Conservation (phyloP, 2,888 invertebrate species). For the Drosophila pseudotakahashii region DNA sequence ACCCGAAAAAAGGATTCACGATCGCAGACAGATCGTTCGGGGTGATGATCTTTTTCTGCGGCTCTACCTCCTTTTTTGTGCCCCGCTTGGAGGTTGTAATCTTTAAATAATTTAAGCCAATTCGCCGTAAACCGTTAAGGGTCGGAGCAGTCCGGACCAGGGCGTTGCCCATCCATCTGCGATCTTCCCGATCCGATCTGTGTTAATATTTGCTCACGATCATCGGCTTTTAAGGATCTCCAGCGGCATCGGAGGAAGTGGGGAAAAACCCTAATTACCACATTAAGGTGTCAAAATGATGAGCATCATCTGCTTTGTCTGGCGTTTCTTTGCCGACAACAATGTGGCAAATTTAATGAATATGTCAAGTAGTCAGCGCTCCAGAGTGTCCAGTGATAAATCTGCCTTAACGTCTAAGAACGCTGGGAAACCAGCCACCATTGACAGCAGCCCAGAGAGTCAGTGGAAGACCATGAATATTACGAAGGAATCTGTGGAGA, state of each 20-base stretch:
- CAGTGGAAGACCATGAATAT: background rate
- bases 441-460: slow-evolving; percentile 23
- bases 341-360: slow-evolving; percentile 79
- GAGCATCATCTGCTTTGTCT: slow-evolving; percentile 58
- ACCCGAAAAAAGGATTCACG: slow-evolving; percentile 69
- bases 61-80: slow-evolving; percentile 12
- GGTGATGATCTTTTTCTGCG: slow-evolving; percentile 34
- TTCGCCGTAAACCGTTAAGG: slow-evolving; percentile 80
- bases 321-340: slow-evolving; percentile 52
- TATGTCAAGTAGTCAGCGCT: slow-evolving; percentile 77
- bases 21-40: slow-evolving; percentile 37
- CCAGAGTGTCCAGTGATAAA: slow-evolving; percentile 69
- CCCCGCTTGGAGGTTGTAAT: slow-evolving; percentile 57
- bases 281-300: slow-evolving; percentile 83
- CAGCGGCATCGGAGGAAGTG: slow-evolving; percentile 14
- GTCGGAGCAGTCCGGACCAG: slow-evolving; percentile 37
- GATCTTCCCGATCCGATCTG: slow-evolving; percentile 49
- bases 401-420: slow-evolving; percentile 63
- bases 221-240: slow-evolving; percentile 67
- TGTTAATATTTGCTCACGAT: slow-evolving; percentile 81
- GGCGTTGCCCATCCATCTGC: slow-evolving; percentile 62
- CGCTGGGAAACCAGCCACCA: slow-evolving; percentile 44
- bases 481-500: background rate
- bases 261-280: slow-evolving; percentile 80
- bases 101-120: slow-evolving; percentile 82